A percentile compares a stretch with the other conserved stretches of the same genome.
Evolutionary conservation across 2,888 invertebrate species (phyloP).

Genomic region (Napeogenes inachia): DNA sequence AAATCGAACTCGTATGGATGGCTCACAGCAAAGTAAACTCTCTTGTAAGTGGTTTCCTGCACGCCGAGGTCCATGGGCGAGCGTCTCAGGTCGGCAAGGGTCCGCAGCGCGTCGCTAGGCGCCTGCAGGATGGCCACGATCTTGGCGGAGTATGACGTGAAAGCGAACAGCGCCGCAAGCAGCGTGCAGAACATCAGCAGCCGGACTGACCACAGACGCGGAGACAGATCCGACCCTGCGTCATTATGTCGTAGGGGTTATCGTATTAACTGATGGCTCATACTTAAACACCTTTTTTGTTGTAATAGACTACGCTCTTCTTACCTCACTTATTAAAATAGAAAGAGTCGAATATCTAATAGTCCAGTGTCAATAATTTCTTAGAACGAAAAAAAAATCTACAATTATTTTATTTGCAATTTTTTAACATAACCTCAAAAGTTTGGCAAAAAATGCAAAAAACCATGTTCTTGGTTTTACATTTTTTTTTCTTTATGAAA

Average conservation of each 20-base stretch:
- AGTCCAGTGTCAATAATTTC: too few relatives aligned
- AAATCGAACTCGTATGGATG: not conserved
- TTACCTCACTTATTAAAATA: too few relatives aligned
- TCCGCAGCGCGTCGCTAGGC: slow-evolving; percentile 77
- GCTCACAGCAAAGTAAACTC: slow-evolving; percentile 73
- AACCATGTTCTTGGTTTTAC: too few relatives aligned
- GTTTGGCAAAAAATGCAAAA: too few relatives aligned
- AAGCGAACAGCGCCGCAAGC: slow-evolving; percentile 75
- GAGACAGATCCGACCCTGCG: slow-evolving; percentile 66
- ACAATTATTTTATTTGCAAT: too few relatives aligned
- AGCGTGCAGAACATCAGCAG: slow-evolving; percentile 76
- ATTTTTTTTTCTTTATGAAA: too few relatives aligned
- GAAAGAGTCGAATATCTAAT: too few relatives aligned
- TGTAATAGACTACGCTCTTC: too few relatives aligned
- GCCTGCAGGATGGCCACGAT: slow-evolving; percentile 80
- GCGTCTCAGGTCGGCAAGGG: slow-evolving; percentile 72
- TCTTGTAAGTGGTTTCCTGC: slow-evolving; percentile 79
- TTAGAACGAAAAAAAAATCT: too few relatives aligned
- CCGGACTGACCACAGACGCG: slow-evolving; percentile 69
- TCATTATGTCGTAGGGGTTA: not conserved
- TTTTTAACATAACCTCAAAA: too few relatives aligned
- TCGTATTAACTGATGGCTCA: not conserved
- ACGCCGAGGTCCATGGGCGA: slow-evolving; percentile 77
- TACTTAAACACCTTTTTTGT: not conserved
- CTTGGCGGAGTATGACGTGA: slow-evolving; percentile 82